Evolutionary conservation across 2,797 vertebrate genomes (phyloP).

Genomic region (Staurois parvus): DNA sequence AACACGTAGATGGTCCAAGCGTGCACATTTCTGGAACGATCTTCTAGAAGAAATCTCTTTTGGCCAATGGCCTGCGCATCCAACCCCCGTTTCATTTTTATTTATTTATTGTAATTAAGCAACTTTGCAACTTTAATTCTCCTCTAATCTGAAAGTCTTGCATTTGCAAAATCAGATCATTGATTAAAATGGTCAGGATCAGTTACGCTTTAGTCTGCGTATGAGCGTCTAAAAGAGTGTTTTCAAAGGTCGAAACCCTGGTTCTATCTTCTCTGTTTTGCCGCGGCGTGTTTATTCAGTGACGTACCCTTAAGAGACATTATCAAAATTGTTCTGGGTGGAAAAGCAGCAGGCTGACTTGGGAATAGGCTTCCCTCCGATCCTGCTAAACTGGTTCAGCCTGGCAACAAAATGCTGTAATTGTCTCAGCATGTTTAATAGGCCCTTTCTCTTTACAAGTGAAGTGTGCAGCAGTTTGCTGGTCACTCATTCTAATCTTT

Average conservation of each 20-base stretch:
- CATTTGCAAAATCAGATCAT: background rate
- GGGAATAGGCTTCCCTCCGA: slow-evolving; percentile 9
- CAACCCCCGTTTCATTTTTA: background rate
- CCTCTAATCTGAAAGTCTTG: too few species aligned
- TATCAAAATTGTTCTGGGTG: background rate
- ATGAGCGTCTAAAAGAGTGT: too few species aligned
- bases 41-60: background rate
- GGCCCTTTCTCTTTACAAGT: background rate
- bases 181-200: background rate
- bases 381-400: slow-evolving; percentile 50
- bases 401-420: slow-evolving; percentile 17
- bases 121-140: background rate
- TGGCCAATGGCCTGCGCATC: background rate
- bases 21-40: too few species aligned
- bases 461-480: background rate
- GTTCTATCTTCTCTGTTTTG: background rate
- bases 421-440: slow-evolving; percentile 41
- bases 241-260: too few species aligned
- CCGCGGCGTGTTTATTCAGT: background rate
- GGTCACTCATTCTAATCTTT: slow-evolving; percentile 13
- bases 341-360: background rate
- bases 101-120: too few species aligned
- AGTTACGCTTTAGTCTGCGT: background rate
- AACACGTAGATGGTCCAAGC: too few species aligned
- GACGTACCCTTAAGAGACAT: background rate